Evolutionary conservation across 2,113 vertebrate species (phyloP).

Genomic region (Mystacornis crossleyi): DNA sequence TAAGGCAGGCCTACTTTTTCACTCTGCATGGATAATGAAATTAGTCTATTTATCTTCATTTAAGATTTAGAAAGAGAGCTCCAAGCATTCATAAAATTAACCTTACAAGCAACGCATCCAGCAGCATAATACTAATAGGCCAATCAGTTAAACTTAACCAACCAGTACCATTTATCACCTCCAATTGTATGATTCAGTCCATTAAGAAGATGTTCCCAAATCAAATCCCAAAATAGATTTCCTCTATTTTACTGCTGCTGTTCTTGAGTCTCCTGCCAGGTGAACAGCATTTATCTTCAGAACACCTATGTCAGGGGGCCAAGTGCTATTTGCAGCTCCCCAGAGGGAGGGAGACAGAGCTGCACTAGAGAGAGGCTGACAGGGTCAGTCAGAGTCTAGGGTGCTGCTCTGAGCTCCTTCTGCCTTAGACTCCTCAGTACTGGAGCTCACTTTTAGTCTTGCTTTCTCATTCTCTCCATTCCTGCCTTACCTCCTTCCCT

Average conservation of each 20-base stretch:
- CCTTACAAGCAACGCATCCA: neutral
- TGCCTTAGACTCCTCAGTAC: neutral
- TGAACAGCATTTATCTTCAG: neutral
- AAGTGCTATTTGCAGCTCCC: neutral
- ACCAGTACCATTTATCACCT: neutral
- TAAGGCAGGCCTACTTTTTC: neutral
- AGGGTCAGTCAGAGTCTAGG: neutral
- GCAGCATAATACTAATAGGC: neutral
- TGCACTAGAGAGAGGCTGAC: neutral
- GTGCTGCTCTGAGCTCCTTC: neutral
- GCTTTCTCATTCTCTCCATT: neutral
- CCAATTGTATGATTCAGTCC: neutral
- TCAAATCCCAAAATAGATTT: neutral
- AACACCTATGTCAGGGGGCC: neutral
- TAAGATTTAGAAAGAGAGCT: neutral
- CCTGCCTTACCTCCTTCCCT: neutral
- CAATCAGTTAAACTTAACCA: conserved; percentile 2
- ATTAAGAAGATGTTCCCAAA: neutral
- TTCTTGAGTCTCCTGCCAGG: neutral
- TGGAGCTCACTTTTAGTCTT: neutral
- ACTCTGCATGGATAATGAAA: neutral
- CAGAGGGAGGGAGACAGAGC: neutral
- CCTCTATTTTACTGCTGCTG: neutral
- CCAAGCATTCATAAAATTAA: neutral
- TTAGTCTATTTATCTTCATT: conserved; percentile 9